Base-by-base conservation (phyloP, 2,113 vertebrate genomes). In the Cyprinodon variegatus region DNA sequence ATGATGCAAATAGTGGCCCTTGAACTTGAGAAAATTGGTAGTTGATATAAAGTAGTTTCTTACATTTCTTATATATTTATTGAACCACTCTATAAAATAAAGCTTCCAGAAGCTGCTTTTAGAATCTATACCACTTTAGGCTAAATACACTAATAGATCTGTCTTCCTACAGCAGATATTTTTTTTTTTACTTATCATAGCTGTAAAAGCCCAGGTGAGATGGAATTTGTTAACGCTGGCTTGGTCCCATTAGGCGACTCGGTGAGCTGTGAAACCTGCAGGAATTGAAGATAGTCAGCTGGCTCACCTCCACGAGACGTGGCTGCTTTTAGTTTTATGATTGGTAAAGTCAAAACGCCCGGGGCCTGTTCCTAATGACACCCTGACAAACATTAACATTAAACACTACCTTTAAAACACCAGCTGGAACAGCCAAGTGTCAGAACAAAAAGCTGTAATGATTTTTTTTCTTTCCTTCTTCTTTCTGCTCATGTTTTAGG, bases 191-290 rank as follows among this genome's bases (percentile, higher is more conserved):
- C 29, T 61, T 62, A 61, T 72, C 60, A 3, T n/a, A 46, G 60
- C 59, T 62, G 40, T 39, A 36, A 70, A 68, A 70, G 53, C 40
- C 11, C 59, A 71, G 60, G 59, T 72, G 70, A 48, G 4, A 41
- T 15, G 46, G 29, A 45, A 61, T 20, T 62, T 61, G 41, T 62
- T 60, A 22, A 29, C 29, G 43, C 60, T n/a, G 43, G 8, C 11
- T 62, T 36, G 46, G 60, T 48, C 60, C 41, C 41, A 72, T 72
- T 72, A 72, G 11, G 4, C 46, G 70, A 72, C 9, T 15, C 60
- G 37, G 43, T 61, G 70, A 72, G 70, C 41, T 36, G 36, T 48
- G 70, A 7, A 29, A 43, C 40, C 59, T 29, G 48, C 67, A 40
- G 9, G 22, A 39, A 37, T 57, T 38, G 3, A 20, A 10, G 13